A percentile compares a stretch with the other conserved stretches of the same genome.
Conservation (phyloP, 2,113 vertebrate genomes). For the Regulus satrapa region DNA sequence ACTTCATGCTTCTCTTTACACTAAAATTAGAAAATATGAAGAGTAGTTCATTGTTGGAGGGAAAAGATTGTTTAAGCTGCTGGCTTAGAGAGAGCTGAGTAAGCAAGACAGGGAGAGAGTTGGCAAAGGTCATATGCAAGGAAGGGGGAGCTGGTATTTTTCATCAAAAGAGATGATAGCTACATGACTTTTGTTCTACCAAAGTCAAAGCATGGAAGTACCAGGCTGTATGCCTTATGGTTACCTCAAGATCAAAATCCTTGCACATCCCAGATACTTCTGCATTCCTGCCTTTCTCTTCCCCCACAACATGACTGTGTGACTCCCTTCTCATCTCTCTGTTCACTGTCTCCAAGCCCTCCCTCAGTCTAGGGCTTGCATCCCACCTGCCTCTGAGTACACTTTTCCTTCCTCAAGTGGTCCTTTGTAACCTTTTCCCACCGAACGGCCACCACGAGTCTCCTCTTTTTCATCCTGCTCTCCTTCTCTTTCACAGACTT, state of each 20-base stretch:
- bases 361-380: neutral
- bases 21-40: neutral
- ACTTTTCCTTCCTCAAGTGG: neutral
- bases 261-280: neutral
- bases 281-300: neutral
- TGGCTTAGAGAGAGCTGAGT: neutral
- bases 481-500: neutral
- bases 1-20: neutral
- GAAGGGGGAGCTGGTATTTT: neutral
- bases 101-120: neutral
- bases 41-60: neutral
- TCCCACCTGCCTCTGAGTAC: neutral
- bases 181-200: neutral
- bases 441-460: accelerated
- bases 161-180: neutral
- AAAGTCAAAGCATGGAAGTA: neutral
- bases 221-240: neutral
- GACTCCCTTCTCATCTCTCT: neutral
- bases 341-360: neutral
- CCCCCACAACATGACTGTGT: neutral
- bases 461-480: neutral
- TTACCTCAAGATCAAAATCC: neutral
- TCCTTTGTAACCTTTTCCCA: neutral
- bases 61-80: neutral
- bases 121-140: neutral